phyloP scores from a whole-genome alignment of 1,140 invertebrate genomes.

The Drosophila mayri region DNA sequence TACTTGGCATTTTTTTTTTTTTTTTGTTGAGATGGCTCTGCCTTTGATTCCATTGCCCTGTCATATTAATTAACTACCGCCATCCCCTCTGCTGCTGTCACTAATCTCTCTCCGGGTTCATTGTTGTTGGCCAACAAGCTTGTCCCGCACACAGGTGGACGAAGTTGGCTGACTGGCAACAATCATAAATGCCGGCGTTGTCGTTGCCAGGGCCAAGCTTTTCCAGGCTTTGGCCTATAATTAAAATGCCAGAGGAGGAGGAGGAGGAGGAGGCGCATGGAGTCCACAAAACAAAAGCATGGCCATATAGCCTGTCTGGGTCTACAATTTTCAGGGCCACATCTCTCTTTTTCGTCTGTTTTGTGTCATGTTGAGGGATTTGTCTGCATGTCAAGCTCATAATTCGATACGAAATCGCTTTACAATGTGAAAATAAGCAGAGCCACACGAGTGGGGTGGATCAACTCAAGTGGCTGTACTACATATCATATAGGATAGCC shows the following conservation, averaged over 20 bases:
- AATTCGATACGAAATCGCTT: slow-evolving; percentile 39
- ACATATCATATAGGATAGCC: no score
- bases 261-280: not conserved
- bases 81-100: slow-evolving; percentile 10
- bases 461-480: slow-evolving; percentile 46
- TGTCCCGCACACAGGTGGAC: slow-evolving; percentile 41
- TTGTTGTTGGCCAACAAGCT: slow-evolving; percentile 35
- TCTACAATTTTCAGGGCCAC: slow-evolving; percentile 34
- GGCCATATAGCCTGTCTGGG: slow-evolving; percentile 12
- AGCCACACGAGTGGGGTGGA: slow-evolving; percentile 9
- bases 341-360: slow-evolving; percentile 27
- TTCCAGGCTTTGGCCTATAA: slow-evolving; percentile 55
- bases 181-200: slow-evolving; percentile 46
- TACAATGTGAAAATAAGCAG: slow-evolving; percentile 49
- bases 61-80: slow-evolving; percentile 59
- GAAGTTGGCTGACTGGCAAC: slow-evolving; percentile 31
- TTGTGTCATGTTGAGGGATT: slow-evolving; percentile 42
- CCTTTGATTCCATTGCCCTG: slow-evolving; percentile 44
- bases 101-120: slow-evolving; percentile 28
- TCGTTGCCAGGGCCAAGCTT: slow-evolving; percentile 45
- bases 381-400: slow-evolving; percentile 27
- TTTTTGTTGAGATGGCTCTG: slow-evolving; percentile 25
- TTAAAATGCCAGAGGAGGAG: slow-evolving; percentile 41
- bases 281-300: slow-evolving; percentile 14
- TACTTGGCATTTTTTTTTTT: slow-evolving; percentile 55